Percentiles rank a stretch among this genome's conserved stretches.
These are phyloP conservation scores for Xylota segnis DNA, from an alignment of 2,888 invertebrate species.

Conservation along the genomic window DNA sequence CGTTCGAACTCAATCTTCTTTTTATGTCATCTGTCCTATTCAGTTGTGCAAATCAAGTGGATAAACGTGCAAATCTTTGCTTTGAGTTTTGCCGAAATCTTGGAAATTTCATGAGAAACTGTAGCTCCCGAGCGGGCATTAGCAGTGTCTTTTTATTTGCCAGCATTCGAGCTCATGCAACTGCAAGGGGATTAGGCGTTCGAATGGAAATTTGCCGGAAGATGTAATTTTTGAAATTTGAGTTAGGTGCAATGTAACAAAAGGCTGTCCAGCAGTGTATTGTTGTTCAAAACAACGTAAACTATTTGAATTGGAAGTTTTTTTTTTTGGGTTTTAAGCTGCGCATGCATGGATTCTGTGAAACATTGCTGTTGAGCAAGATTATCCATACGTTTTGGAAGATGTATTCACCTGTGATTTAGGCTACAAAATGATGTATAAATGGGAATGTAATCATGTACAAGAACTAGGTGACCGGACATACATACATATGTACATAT, in stretches of 20 bases:
- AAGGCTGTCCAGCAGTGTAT: conserved; percentile 61
- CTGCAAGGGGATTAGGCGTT: conserved; percentile 50
- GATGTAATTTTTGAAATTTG: conserved; percentile 69
- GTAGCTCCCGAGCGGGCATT: conserved; percentile 31
- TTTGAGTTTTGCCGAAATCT: conserved; percentile 60
- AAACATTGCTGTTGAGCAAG: not conserved
- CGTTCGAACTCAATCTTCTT: conserved; percentile 59
- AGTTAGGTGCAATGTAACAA: conserved; percentile 69
- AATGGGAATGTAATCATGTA: too few species aligned
- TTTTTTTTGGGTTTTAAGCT: conserved; percentile 8
- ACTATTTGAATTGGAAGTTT: not conserved
- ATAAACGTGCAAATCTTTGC: conserved; percentile 68
- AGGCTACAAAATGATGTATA: not conserved
- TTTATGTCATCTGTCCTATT: conserved; percentile 75
- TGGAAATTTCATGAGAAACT: conserved; percentile 55
- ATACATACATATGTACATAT: too few species aligned
- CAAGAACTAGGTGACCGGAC: too few species aligned
- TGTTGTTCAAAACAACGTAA: conserved; percentile 21
- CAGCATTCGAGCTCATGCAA: conserved; percentile 58
- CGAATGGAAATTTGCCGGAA: conserved; percentile 68
- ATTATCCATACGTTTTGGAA: not conserved
- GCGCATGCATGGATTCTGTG: not conserved
- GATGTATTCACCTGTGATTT: conserved; percentile 1
- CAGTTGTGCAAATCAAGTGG: conserved; percentile 78
- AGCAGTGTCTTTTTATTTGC: conserved; percentile 60